Percentiles rank a stretch among this genome's conserved stretches.
phyloP scores from a whole-genome alignment of 2,888 invertebrate genomes.

The Phaedon cochleariae region DNA sequence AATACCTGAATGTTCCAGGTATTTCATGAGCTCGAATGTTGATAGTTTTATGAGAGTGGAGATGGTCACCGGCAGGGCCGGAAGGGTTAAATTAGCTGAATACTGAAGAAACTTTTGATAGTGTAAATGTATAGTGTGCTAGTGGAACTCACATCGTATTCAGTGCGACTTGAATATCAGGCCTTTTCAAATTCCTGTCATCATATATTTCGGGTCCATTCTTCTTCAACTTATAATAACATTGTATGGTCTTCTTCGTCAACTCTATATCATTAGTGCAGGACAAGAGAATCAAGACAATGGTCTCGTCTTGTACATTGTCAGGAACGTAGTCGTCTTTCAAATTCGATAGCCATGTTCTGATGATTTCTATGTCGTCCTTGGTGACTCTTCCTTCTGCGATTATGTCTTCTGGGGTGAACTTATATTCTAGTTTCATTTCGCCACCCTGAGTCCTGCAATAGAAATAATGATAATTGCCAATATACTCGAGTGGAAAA shows the following conservation, averaged over 20 bases:
- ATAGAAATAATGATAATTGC: too few species aligned
- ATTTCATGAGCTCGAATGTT: too few species aligned
- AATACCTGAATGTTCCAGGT: too few species aligned
- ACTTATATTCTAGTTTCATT: constrained; percentile 40
- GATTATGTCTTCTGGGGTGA: constrained; percentile 49
- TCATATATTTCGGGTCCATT: constrained; percentile 72
- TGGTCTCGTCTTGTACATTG: constrained; percentile 66
- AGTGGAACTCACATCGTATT: constrained; percentile 37
- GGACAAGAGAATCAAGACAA: constrained; percentile 72
- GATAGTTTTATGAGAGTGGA: too few species aligned
- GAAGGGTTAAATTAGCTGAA: too few species aligned
- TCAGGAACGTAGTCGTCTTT: constrained; percentile 56
- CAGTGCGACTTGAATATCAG: constrained; percentile 28
- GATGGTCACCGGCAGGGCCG: too few species aligned
- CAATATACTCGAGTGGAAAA: too few species aligned
- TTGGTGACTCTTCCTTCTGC: constrained; percentile 45
- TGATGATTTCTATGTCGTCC: constrained; percentile 38
- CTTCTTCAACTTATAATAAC: constrained; percentile 69
- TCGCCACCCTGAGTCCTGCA: not conserved
- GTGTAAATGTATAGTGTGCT: too few species aligned
- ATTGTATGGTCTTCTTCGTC: constrained; percentile 70
- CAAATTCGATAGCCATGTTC: constrained; percentile 40
- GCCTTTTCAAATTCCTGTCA: constrained; percentile 62
- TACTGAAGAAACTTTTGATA: too few species aligned
- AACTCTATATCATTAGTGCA: constrained; percentile 69